Percentiles rank a stretch among this genome's conserved stretches.
These are phyloP conservation scores for Ara ararauna DNA, from an alignment of 2,797 vertebrate genomes.

Conservation along the genomic window DNA sequence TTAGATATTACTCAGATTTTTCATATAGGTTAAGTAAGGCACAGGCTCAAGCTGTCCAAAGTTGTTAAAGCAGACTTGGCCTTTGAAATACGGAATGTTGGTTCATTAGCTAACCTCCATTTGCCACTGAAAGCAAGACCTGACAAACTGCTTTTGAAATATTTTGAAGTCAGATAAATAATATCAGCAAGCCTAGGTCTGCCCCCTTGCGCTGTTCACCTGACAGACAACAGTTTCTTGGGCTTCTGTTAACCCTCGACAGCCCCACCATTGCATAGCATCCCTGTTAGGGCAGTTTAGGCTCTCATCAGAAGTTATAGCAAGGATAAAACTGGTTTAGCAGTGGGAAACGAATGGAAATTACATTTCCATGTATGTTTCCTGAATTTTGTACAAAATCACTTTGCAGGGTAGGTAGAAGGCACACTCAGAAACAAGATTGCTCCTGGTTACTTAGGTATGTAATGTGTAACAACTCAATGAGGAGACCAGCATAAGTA, in stretches of 20 bases:
- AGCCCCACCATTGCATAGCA: neutral
- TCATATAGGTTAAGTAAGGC: neutral
- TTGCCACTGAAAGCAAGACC: neutral
- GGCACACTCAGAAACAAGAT: neutral
- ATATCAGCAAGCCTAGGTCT: rapidly evolving
- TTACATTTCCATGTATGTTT: rapidly evolving
- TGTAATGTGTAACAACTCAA: rapidly evolving
- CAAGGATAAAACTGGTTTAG: neutral
- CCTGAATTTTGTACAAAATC: neutral
- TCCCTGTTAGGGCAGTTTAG: neutral
- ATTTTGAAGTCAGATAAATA: neutral
- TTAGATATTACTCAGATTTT: neutral
- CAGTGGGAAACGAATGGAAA: neutral
- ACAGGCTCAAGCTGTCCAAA: neutral
- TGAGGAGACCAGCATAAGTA: neutral
- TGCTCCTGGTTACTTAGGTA: neutral
- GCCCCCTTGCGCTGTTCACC: neutral
- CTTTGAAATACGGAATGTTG: neutral
- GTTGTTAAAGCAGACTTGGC: neutral
- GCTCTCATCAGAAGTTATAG: rapidly evolving
- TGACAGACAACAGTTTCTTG: neutral
- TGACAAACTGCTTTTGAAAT: neutral
- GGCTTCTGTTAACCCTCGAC: neutral
- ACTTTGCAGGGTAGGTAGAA: neutral
- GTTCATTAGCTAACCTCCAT: neutral